These are phyloP conservation scores for Eupithecia abbreviata DNA, from an alignment of 2,888 invertebrate species.

Conservation along the genomic window DNA sequence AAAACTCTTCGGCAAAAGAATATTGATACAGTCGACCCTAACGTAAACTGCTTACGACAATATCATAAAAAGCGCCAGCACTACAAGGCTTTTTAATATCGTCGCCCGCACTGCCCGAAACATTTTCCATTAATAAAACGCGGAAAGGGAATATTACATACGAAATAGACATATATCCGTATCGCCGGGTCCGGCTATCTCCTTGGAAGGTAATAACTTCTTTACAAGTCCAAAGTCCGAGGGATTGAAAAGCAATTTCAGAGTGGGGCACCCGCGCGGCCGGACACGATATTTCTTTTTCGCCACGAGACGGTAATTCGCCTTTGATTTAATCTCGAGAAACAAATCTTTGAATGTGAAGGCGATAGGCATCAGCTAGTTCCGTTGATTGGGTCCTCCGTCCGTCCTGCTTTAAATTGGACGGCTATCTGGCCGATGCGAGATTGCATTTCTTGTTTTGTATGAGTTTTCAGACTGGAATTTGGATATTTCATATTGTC, in stretches of 20 bases:
- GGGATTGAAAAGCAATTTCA: constrained; percentile 86
- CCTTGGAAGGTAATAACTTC: constrained; percentile 85
- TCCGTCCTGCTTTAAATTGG: constrained; percentile 40
- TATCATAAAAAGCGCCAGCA: constrained; percentile 74
- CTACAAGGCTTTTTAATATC: constrained; percentile 79
- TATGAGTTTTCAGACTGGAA: constrained; percentile 36
- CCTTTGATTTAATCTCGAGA: constrained; percentile 84
- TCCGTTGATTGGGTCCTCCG: constrained; percentile 79
- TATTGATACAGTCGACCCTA: constrained; percentile 45
- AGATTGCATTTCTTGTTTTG: constrained; percentile 80
- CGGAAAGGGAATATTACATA: constrained; percentile 85
- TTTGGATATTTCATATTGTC: constrained; percentile 8
- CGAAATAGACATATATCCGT: constrained; percentile 84
- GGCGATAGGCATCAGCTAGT: constrained; percentile 83
- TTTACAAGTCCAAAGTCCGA: constrained; percentile 86
- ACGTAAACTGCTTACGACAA: constrained; percentile 74
- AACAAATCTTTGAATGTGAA: constrained; percentile 84
- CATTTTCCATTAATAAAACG: constrained; percentile 85
- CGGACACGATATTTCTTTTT: constrained; percentile 83
- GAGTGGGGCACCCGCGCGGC: constrained; percentile 80
- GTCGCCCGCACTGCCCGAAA: constrained; percentile 79
- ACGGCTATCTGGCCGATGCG: constrained; percentile 68
- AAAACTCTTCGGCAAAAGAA: constrained; percentile 12
- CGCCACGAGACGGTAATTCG: constrained; percentile 82
- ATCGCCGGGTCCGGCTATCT: constrained; percentile 83